Base-by-base conservation (phyloP, 2,797 vertebrate genomes). In the Valencia hispanica region DNA sequence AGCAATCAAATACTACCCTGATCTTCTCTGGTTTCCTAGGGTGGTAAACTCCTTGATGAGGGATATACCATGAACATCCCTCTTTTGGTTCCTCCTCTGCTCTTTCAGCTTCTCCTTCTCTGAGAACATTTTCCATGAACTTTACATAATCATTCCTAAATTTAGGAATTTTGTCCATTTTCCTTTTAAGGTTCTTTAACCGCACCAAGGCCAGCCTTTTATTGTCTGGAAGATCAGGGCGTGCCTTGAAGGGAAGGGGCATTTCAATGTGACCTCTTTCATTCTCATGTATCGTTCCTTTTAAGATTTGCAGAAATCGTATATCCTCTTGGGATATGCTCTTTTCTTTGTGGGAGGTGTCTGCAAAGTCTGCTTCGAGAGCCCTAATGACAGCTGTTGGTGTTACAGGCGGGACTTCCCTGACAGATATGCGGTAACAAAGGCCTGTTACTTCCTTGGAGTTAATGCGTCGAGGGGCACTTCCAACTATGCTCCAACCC, bases 11-110 rank as follows among this genome's bases (percentile, higher is more conserved):
- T 0, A 73, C 53, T 0, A 73, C 65, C 3, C 70, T 27, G 1
- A 83, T 73, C 11, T 79, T 75, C 0, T 25, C 27, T 39, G 72
- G 41, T 25, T 75, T 84, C 0, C 39, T 39, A 0, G 66, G 83
- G 5, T 84, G 73, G 4, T 76, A 84, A 4, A 81, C 65, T 4
- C 73, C 59, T 22, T 76, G 77, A 3, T 81, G 76, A 1, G 72
- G 68, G 0, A 78, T 55, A 4, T 75, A 75, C 75, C 84, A 85
- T 0, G 6, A 18, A 2, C 48, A 32, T 1, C 61, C 65, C 1
- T 0, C 0, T 2, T 41, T 7, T 14, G 76, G n/a, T 20, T 30
- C 15, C 0, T 0, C 12, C 0, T 45, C 48, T 2, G 4, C 73
- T 14, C 1, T 51, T 2, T 74, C 76, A 1, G 41, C 75, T n/a